Evolutionary conservation across 2,797 vertebrate genomes (phyloP).

Genomic region (Agapornis canus): DNA sequence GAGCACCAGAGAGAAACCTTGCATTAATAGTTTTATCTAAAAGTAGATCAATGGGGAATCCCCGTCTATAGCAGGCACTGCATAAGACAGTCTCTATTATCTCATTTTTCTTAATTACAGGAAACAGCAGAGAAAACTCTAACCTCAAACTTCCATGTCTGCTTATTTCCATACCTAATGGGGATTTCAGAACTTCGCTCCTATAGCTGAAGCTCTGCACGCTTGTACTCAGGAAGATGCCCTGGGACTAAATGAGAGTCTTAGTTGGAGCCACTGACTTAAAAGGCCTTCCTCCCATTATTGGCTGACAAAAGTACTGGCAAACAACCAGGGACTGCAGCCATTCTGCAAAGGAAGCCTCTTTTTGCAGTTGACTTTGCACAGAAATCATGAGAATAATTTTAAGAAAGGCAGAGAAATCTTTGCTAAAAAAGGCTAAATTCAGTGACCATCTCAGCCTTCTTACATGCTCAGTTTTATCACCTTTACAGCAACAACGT

Average conservation of each 20-base stretch:
- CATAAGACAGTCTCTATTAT: conserved; percentile 6
- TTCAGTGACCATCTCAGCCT: not conserved
- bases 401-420: not conserved
- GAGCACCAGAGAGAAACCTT: not conserved
- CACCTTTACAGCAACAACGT: not conserved
- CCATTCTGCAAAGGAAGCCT: not conserved
- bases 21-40: conserved; percentile 1
- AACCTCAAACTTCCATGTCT: not conserved
- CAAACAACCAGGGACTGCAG: not conserved
- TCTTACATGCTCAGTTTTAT: not conserved
- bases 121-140: conserved; percentile 30
- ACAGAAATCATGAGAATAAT: not conserved
- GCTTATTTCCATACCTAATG: not conserved
- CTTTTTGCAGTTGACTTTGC: not conserved
- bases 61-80: not conserved
- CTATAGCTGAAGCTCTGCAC: not conserved
- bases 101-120: conserved; percentile 46
- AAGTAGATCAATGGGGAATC: conserved; percentile 1
- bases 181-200: not conserved
- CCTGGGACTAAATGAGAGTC: not conserved
- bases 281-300: not conserved
- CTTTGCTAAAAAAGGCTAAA: not conserved
- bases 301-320: not conserved
- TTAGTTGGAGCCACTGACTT: not conserved
- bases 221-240: not conserved